A percentile compares a stretch with the other conserved stretches of the same genome.
Evolutionary conservation across 1,140 invertebrate genomes (phyloP).

Genomic region (Thalassaphorura encarpata): DNA sequence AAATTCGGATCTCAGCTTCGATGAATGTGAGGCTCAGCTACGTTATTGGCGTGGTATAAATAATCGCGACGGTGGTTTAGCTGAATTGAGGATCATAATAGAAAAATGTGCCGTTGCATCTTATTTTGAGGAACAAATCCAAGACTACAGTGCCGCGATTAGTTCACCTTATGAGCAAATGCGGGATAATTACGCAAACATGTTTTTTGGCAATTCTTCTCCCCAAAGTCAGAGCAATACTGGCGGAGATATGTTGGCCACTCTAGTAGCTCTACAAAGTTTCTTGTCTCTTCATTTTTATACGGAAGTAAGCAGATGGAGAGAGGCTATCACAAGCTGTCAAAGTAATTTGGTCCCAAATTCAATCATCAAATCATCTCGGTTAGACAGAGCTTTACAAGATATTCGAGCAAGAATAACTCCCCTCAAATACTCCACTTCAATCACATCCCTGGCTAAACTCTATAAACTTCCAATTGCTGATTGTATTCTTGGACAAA

Average conservation of each 20-base stretch:
- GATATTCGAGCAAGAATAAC: conserved; percentile 1
- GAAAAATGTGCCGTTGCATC: conserved; percentile 13
- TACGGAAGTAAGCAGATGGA: conserved; percentile 11
- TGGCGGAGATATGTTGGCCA: conserved; percentile 7
- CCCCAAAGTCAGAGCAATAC: background rate
- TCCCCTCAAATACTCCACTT: background rate
- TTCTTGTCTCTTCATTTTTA: conserved; percentile 4
- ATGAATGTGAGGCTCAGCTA: conserved; percentile 12
- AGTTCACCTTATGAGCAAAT: conserved; percentile 10
- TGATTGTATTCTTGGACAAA: conserved; percentile 16
- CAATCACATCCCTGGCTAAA: background rate
- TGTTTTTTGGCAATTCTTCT: conserved; percentile 10
- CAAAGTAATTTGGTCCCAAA: conserved; percentile 17
- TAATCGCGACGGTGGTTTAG: conserved; percentile 4
- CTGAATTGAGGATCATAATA: conserved; percentile 3
- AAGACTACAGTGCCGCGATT: background rate
- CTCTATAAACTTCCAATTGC: conserved; percentile 19
- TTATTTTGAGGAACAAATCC: conserved; percentile 11
- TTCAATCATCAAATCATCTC: conserved; percentile 10
- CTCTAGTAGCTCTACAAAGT: conserved; percentile 11
- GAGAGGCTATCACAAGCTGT: conserved; percentile 19
- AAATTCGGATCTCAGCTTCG: conserved; percentile 8
- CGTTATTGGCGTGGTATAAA: conserved; percentile 17
- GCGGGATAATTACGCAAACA: conserved; percentile 16
- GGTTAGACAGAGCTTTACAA: conserved; percentile 15